phyloP scores from a whole-genome alignment of 2,113 vertebrate species.

The Actenoides lindsayi region DNA sequence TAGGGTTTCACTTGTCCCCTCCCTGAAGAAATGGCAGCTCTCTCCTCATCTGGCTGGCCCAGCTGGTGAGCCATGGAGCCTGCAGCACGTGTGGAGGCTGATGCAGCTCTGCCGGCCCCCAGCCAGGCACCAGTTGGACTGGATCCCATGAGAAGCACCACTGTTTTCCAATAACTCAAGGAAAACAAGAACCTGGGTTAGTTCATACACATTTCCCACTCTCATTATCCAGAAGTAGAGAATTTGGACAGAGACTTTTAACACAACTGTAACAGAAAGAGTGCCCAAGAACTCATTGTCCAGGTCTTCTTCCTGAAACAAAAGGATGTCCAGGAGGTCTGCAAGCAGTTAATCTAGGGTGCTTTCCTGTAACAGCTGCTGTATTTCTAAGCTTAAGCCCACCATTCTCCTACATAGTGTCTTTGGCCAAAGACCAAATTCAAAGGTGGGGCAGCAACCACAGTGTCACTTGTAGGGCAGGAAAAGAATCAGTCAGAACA shows the following conservation, averaged over 20 bases:
- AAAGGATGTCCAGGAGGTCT: neutral
- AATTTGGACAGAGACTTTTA: neutral
- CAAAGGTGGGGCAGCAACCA: neutral
- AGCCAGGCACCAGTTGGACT: neutral
- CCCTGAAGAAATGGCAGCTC: neutral
- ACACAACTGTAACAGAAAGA: neutral
- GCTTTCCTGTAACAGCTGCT: neutral
- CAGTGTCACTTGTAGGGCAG: neutral
- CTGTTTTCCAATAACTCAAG: neutral
- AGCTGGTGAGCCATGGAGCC: neutral
- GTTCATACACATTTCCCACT: neutral
- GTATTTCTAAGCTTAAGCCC: neutral
- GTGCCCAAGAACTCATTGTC: neutral
- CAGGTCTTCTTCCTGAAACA: neutral
- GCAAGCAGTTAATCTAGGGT: neutral
- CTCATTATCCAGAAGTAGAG: neutral
- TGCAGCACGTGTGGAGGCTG: rapidly evolving
- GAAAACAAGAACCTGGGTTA: neutral
- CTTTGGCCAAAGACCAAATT: neutral
- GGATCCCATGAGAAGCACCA: neutral
- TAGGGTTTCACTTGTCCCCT: neutral
- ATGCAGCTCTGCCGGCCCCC: neutral
- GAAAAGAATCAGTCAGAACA: neutral
- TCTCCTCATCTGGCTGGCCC: neutral
- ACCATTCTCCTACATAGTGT: neutral